These are phyloP conservation scores for Hetaerina titia DNA, from an alignment of 2,888 invertebrate species.

Conservation along the genomic window DNA sequence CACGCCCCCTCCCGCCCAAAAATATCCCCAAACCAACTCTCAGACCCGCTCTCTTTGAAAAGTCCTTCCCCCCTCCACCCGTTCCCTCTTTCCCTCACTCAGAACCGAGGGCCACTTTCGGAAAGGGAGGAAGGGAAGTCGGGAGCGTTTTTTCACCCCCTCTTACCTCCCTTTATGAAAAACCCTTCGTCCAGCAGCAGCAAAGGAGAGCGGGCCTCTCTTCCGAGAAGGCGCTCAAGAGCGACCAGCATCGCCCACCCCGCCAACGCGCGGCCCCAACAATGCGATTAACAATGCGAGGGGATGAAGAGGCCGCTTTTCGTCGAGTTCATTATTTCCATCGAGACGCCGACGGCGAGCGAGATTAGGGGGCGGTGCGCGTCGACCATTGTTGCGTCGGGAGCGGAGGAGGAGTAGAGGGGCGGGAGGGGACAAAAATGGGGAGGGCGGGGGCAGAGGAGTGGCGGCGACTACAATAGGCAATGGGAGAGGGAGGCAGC, in stretches of 20 bases:
- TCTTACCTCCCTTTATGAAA: background rate
- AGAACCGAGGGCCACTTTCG: background rate
- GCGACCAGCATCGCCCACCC: background rate
- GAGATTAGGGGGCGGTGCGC: background rate
- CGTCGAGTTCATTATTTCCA: conserved; percentile 34
- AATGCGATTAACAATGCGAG: conserved; percentile 21
- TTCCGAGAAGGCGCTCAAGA: background rate
- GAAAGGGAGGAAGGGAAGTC: background rate
- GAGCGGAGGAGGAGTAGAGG: background rate
- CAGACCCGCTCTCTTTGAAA: no score
- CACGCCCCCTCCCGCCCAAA: no score
- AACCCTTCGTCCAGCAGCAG: background rate
- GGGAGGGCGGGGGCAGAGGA: no score
- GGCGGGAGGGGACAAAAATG: background rate
- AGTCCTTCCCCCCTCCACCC: background rate
- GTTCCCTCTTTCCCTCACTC: background rate
- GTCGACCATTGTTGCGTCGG: background rate
- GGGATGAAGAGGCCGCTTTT: conserved; percentile 21
- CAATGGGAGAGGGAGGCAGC: background rate
- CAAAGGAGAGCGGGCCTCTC: background rate
- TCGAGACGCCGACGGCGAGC: background rate
- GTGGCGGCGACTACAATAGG: background rate
- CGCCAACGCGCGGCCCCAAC: background rate
- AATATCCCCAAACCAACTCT: no score
- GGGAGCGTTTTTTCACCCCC: background rate